These are phyloP conservation scores for Mesembrinibis cayennensis DNA, from an alignment of 2,113 vertebrate genomes.

Conservation along the genomic window DNA sequence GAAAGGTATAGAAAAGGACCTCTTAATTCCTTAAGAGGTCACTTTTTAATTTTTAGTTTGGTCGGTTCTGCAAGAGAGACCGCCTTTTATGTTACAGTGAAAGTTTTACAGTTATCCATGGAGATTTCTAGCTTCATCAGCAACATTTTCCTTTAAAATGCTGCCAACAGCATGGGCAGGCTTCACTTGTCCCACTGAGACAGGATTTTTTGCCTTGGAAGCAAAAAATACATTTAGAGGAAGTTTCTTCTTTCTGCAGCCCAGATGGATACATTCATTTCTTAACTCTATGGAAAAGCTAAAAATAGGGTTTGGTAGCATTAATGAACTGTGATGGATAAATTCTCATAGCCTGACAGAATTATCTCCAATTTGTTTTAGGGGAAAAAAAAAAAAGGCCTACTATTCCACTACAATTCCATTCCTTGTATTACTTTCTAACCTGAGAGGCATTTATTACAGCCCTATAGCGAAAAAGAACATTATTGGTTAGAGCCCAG, in stretches of 20 bases:
- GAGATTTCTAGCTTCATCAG: neutral
- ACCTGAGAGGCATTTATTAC: neutral
- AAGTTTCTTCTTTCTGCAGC: neutral
- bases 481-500: neutral
- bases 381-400: neutral
- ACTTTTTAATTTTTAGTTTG: neutral
- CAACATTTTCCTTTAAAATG: constrained; percentile 5
- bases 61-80: neutral
- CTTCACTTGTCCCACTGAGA: neutral
- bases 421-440: neutral
- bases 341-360: neutral
- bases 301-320: constrained; percentile 1
- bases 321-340: constrained; percentile 4
- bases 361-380: neutral
- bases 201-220: constrained; percentile 10
- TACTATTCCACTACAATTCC: neutral
- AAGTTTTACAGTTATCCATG: neutral
- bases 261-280: neutral
- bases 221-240: neutral
- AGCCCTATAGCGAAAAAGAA: neutral
- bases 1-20: neutral
- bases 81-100: neutral
- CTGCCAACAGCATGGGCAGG: neutral
- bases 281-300: neutral
- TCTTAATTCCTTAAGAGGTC: neutral